These are phyloP conservation scores for Diorhabda carinulata DNA, from an alignment of 1,140 invertebrate species.

Conservation along the genomic window DNA sequence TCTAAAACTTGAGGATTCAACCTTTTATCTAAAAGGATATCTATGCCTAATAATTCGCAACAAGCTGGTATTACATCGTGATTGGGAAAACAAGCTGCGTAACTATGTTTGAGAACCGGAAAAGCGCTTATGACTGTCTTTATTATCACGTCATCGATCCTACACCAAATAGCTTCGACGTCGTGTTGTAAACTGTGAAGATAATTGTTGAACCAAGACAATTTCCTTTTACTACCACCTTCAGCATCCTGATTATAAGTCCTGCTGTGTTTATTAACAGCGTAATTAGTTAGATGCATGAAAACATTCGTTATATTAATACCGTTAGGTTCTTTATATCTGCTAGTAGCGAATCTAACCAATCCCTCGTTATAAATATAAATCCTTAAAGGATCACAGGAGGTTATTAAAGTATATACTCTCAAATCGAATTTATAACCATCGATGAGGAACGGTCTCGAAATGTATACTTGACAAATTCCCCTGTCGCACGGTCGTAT, in stretches of 20 bases:
- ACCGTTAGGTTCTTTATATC: conserved; percentile 74
- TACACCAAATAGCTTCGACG: conserved; percentile 70
- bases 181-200: conserved; percentile 66
- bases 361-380: conserved; percentile 96
- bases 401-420: conserved; percentile 90
- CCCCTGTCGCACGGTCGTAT: conserved; percentile 73
- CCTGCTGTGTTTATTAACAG: conserved; percentile 86
- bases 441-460: conserved; percentile 82
- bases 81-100: conserved; percentile 80
- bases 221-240: conserved; percentile 79
- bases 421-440: conserved; percentile 97
- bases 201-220: conserved; percentile 76
- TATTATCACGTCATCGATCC: conserved; percentile 84
- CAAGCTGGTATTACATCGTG: conserved; percentile 81
- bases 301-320: conserved; percentile 81
- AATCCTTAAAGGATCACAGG: conserved; percentile 86
- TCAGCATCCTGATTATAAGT: conserved; percentile 73
- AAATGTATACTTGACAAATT: conserved; percentile 78
- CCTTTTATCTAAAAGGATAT: conserved; percentile 80
- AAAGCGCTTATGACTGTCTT: conserved; percentile 85
- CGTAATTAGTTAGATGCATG: conserved; percentile 98
- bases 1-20: conserved; percentile 83
- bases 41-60: conserved; percentile 86
- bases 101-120: conserved; percentile 82
- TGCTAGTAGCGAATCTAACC: conserved; percentile 82